Base-by-base conservation (phyloP, 2,113 vertebrate species). In the Catagonus wagneri region DNA sequence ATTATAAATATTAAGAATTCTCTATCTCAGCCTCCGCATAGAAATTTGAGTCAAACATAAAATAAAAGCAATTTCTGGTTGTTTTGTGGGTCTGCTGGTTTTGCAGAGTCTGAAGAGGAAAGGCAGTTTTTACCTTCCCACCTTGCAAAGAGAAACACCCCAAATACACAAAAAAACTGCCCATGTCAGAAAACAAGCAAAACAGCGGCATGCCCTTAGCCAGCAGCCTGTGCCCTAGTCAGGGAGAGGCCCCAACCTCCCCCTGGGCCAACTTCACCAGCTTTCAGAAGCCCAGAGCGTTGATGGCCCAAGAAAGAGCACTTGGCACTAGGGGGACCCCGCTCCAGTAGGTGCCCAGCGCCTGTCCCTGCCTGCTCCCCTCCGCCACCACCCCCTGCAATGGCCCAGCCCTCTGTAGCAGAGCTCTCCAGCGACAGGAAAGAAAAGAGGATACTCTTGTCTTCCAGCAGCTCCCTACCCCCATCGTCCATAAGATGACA, bases 31-130 rank as follows among this genome's bases (percentile, higher is more conserved):
- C 44, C 69, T 80, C 83, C 34, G 85, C 65, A 52, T 17, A 60
- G 32, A 81, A 84, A 76, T 80, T 52, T 75, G 72, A 84, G n/a
- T 75, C 63, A 80, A 94, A 78, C 71, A 23, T 29, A 75, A 39
- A 91, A 72, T 32, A 69, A 61, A 85, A 85, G 27, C 19, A 86
- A 74, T 61, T 39, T 58, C 65, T 68, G 8, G 12, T 87, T 79
- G 75, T 36, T 39, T 83, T 29, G 22, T 89, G 44, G 36, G 10
- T 29, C 39, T 88, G 39, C 19, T 3, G 0, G 61, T 90, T 96
- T 88, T 93, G 10, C 17, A 78, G 50, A 66, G 19, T 89, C 58
- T 90, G 69, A 86, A 29, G 12, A 54, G 63, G 83, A 39, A 80
- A 65, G 16, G 19, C 17, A 27, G 25, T 93, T 58, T 32, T 10